Evolutionary conservation across 2,113 vertebrate species (phyloP), one percentile per base, ranked within the genome.

Genomic region (Trematocara stigmaticum): DNA sequence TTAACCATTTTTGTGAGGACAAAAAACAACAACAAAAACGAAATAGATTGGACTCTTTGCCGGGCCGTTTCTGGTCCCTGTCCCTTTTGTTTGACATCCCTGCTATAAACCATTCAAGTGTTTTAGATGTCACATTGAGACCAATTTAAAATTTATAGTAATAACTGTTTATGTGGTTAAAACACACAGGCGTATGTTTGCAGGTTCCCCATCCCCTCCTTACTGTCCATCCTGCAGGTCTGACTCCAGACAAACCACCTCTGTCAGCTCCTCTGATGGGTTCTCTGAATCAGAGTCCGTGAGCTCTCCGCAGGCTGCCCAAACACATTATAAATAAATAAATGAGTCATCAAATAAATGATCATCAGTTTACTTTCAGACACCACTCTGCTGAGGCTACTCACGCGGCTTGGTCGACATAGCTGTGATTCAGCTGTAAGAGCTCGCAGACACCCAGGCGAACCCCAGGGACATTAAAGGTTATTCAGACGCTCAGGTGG

Each of bases 181-280:
- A 59, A 12, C 10, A 31, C 38, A 45, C 10, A n/a, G 45, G 34
- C 0, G 2, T n/a, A 45, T 16, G n/a, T 52, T 69, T 35, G 7
- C 31, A 40, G 78, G 40, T 26, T 23, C 34, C 18, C 74, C 38
- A 26, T 23, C 53, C 69, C 9, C 18, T 76, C 92, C 97, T 97
- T 96, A 98, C 97, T 97, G 92, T 95, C 97, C 97, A 6, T 98
- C 97, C 34, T 94, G 69, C 5, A 98, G 66, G 0, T 97, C 97
- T 0, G 93, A 94, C 90, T 97, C 97, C 71, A 89, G 86, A 96
- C 97, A 98, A 85, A 97, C 96, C 79, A 93, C 88, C 0, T 91
- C 84, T 0, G 95, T 97, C 78, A 97, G 0, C 7, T 84, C 93
- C 59, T 95, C 91, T 53, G 90, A 84, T 8, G 81, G 18, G 35